Evolutionary conservation across 1,140 invertebrate genomes (phyloP).

Genomic region (Trichonephila clavata): DNA sequence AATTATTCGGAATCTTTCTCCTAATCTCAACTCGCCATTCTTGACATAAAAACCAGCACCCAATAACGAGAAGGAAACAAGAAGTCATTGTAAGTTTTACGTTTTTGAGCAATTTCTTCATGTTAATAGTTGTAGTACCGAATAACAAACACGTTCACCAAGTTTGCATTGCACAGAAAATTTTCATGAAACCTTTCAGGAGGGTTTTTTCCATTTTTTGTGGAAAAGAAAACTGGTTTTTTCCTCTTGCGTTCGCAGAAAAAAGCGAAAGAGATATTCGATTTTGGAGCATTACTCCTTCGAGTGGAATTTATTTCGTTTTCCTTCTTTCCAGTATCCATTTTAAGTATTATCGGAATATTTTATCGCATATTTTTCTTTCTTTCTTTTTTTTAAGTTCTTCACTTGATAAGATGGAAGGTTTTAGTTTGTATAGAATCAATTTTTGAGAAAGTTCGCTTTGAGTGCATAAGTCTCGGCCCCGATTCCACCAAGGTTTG

Average conservation of each 20-base stretch:
- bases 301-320: conserved; percentile 46
- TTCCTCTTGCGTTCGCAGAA: no score
- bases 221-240: no score
- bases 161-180: conserved; percentile 49
- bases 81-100: not conserved
- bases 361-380: not conserved
- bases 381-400: not conserved
- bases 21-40: not conserved
- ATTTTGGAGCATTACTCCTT: conserved; percentile 19
- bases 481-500: no score
- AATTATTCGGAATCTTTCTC: not conserved
- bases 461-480: no score
- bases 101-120: not conserved
- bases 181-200: conserved; percentile 35
- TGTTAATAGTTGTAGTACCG: conserved; percentile 36
- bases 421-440: conserved; percentile 8
- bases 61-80: not conserved
- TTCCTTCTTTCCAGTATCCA: not conserved
- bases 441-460: not conserved
- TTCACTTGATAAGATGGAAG: conserved; percentile 1
- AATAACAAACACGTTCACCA: conserved; percentile 19
- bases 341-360: conserved; percentile 55
- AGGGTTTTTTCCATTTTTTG: not conserved
- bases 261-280: not conserved
- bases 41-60: conserved; percentile 10